Evolutionary conservation across 2,888 invertebrate species (phyloP), one percentile per base, ranked within the genome.

Genomic region (Eurytoma californica): DNA sequence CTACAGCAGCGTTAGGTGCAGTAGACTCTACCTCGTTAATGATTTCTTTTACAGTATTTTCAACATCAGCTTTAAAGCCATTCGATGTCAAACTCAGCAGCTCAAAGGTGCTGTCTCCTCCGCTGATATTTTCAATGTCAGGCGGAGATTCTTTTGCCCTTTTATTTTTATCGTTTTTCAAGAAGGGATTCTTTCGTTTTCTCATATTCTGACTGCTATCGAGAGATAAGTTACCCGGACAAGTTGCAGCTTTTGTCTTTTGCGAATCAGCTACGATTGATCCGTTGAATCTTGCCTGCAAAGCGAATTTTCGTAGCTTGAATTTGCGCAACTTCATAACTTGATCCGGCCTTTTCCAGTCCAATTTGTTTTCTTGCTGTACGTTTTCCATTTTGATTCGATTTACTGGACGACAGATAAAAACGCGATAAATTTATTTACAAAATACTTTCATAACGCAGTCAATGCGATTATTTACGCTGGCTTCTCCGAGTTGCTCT

Each of bases 141-240:
- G 70, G 77, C 2, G 79, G 9, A 5, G 67, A 65, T 4, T 83
- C 82, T 76, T 84, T 88, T 0, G 65, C 55, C 57, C 79, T 86
- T 77, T 90, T 90, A 24, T 82, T 85, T 1, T 30, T 12, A 7
- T 89, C 92, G 89, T 88, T 93, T 92, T 93, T 94, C 28, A 92
- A 91, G 91, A 96, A 96, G 12, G 96, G 96, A 90, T 96, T 96
- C 87, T 94, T 95, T 72, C 95, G 92, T 87, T 96, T 96, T 58
- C 28, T 53, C 1, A 67, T 2, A 16, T 12, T 72, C 3, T 51
- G 3, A n/a, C 5, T 53, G 30, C 7, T 69, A 30, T 28, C 9
- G 63, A 3, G 73, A 2, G 72, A 39, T 53, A 58, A 60, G 63
- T n/a, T 61, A 57, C 69, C 51, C 2, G 66, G n/a, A 14, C 60